Percentiles rank a stretch among this genome's conserved stretches.
Evolutionary conservation across 2,797 vertebrate species (phyloP).

Genomic region (Platalea minor): DNA sequence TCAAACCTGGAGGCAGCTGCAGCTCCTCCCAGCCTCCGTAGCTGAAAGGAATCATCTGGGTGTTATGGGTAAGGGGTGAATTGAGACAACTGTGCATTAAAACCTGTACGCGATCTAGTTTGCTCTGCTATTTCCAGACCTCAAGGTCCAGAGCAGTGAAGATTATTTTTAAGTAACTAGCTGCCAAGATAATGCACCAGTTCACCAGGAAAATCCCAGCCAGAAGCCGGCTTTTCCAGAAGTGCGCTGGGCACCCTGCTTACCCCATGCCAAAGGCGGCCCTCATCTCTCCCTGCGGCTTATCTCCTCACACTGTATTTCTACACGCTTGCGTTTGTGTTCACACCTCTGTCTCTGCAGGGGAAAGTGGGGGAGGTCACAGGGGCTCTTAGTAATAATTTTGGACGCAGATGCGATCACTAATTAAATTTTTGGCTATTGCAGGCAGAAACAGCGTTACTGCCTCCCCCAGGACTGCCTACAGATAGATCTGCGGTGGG

Average conservation of each 20-base stretch:
- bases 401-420: not conserved
- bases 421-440: not conserved
- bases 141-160: not conserved
- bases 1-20: not conserved
- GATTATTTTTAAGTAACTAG: not conserved
- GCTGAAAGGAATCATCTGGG: not conserved
- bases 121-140: not conserved
- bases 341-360: not conserved
- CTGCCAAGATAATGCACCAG: not conserved
- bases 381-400: not conserved
- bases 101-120: not conserved
- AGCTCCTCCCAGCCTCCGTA: not conserved
- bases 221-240: not conserved
- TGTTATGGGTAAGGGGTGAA: not conserved
- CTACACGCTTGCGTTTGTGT: not conserved
- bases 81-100: not conserved
- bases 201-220: not conserved
- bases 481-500: not conserved
- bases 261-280: not conserved
- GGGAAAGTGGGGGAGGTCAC: not conserved
- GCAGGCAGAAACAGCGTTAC: not conserved
- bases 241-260: not conserved
- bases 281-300: not conserved
- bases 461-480: not conserved
- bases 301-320: not conserved